These are phyloP conservation scores for Epirrhoe tristata DNA, from an alignment of 2,888 invertebrate species.

Conservation along the genomic window DNA sequence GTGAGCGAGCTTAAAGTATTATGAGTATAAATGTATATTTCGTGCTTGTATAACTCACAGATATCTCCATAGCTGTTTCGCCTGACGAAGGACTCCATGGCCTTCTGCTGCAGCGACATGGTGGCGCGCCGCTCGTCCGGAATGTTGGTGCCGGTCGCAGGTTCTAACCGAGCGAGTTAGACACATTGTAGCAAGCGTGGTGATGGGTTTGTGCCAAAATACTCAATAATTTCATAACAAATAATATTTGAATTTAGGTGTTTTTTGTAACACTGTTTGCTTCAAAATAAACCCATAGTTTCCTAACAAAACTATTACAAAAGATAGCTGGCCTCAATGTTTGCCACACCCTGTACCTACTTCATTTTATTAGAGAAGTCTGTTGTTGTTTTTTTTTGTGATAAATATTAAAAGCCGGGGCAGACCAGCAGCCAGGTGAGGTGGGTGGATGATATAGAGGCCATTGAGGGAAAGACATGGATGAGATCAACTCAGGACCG, in stretches of 20 bases:
- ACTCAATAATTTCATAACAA: too few relatives aligned
- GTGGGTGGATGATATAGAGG: too few relatives aligned
- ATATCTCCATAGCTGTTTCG: conserved; percentile 91
- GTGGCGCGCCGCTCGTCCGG: conserved; percentile 85
- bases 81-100: conserved; percentile 88
- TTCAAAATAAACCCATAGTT: too few relatives aligned
- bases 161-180: conserved; percentile 69
- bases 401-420: too few relatives aligned
- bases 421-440: too few relatives aligned
- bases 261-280: background rate
- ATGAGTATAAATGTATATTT: conserved; percentile 5
- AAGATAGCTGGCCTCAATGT: too few relatives aligned
- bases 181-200: conserved; percentile 53
- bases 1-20: background rate
- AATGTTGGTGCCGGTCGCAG: conserved; percentile 74
- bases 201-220: conserved; percentile 39
- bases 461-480: too few relatives aligned
- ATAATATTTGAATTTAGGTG: background rate
- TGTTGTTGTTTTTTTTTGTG: too few relatives aligned
- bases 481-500: too few relatives aligned
- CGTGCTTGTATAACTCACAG: conserved; percentile 80
- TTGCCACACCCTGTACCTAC: too few relatives aligned
- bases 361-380: too few relatives aligned
- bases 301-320: too few relatives aligned
- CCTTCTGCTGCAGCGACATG: conserved; percentile 79